Base-by-base conservation (phyloP, 2,888 invertebrate genomes). In the Cosmorhoe ocellata region DNA sequence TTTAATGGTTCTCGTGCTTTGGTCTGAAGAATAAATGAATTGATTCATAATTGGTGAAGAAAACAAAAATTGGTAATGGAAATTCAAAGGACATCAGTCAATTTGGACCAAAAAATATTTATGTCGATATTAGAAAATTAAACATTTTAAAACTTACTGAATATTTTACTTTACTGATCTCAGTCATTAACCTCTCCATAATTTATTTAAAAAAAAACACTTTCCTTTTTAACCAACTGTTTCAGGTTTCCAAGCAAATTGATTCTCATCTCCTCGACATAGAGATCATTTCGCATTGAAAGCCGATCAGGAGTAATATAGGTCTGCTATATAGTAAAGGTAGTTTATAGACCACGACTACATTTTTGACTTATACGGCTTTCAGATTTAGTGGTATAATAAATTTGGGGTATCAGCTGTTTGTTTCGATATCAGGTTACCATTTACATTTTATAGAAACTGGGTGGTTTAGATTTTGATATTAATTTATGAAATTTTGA, bases 331-430 rank as follows among this genome's bases (percentile, higher is more conserved):
- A n/a, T n/a, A 26, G 18, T 50, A 38, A 42, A 26, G 13, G 40
- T 56, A 53, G 38, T 61, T 58, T 58, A 56, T 56, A 31, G 50
- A 32, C 37, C 52, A 28, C 33, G 40, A 46, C 55, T 52, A 42
- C 37, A 38, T 36, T 38, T 61, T 56, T 54, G 61, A 61, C 55
- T 59, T 61, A 56, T 56, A 56, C 49, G 41, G 10, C 47, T 41
- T 47, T 47, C 14, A 31, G 46, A 47, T 59, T 54, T 59, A 56
- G 39, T 49, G 41, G 2, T 22, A 51, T 43, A 22, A 47, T 59
- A 59, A 56, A 59, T 56, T 45, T 37, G 12, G 37, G 26, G 31
- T 48, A 42, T 50, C 33, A 38, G 38, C 14, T 46, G 14, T 12
- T 32, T 14, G 30, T 49, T 24, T 33, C 32, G 10, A 22, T 49